Percentiles rank a stretch among this genome's conserved stretches.
These are phyloP conservation scores for Xanthostigma xanthostigma DNA, from an alignment of 2,888 invertebrate species.

Conservation along the genomic window DNA sequence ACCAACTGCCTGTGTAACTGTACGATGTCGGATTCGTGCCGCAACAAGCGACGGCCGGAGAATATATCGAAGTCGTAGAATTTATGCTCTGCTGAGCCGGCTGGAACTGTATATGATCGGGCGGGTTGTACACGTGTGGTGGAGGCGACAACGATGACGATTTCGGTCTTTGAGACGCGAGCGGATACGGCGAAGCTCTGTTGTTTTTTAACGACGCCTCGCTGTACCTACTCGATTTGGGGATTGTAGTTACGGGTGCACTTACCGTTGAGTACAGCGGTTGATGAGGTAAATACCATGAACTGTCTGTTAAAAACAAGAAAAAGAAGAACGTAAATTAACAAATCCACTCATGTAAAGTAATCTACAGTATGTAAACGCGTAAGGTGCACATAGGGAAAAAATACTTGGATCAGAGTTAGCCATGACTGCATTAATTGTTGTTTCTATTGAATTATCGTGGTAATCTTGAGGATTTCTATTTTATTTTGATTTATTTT, in stretches of 20 bases:
- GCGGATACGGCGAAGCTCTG: constrained; percentile 28
- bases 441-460: no score
- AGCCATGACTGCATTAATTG: no score
- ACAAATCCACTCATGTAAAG: not conserved
- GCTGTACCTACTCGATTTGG: constrained; percentile 21
- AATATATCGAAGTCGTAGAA: constrained; percentile 1
- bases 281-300: constrained; percentile 31
- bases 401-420: no score
- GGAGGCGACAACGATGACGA: constrained; percentile 28
- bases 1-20: constrained; percentile 20
- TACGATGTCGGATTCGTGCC: constrained; percentile 21
- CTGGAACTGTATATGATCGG: constrained; percentile 28
- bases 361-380: no score
- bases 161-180: constrained; percentile 23
- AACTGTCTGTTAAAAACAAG: constrained; percentile 27
- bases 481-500: no score
- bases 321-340: not conserved
- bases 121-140: constrained; percentile 28
- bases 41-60: constrained; percentile 15
- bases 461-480: no score
- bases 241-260: constrained; percentile 22
- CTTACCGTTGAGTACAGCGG: constrained; percentile 25
- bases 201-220: constrained; percentile 17
- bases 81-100: constrained; percentile 18
- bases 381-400: no score